These are phyloP conservation scores for Stegodyphus dumicola DNA, from an alignment of 1,140 invertebrate species.

Conservation along the genomic window DNA sequence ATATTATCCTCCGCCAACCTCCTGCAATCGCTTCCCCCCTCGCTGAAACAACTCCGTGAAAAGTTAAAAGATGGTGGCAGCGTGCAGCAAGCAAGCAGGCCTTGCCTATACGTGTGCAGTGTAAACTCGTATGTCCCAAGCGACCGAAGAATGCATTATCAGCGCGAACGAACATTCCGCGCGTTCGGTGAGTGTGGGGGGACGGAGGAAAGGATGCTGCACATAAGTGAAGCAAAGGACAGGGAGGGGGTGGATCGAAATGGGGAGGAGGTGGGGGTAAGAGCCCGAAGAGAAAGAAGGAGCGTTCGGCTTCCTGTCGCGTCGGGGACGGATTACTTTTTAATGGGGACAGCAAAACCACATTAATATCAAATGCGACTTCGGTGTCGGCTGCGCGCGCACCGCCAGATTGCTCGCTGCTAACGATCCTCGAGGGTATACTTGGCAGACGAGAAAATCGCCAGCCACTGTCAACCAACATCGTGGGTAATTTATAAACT, in stretches of 20 bases:
- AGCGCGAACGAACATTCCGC: slow-evolving; percentile 14
- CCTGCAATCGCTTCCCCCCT: not conserved
- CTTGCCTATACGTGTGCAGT: not conserved
- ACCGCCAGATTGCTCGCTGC: slow-evolving; percentile 46
- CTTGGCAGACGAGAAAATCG: slow-evolving; percentile 54
- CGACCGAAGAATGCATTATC: slow-evolving; percentile 54
- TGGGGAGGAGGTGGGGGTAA: not conserved
- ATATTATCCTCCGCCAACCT: slow-evolving; percentile 13
- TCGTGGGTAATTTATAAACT: slow-evolving; percentile 63
- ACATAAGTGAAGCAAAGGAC: not conserved
- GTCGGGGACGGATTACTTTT: slow-evolving; percentile 64
- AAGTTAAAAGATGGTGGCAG: slow-evolving; percentile 45
- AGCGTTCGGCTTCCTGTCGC: slow-evolving; percentile 10
- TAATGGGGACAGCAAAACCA: slow-evolving; percentile 65
- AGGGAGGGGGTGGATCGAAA: not conserved
- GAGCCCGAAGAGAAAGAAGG: slow-evolving; percentile 2
- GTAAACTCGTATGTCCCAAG: slow-evolving; percentile 6
- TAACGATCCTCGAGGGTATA: slow-evolving; percentile 60
- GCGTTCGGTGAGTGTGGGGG: not conserved
- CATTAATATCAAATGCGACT: slow-evolving; percentile 65
- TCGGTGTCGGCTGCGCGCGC: slow-evolving; percentile 61
- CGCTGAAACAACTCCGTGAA: slow-evolving; percentile 34
- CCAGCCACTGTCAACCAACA: slow-evolving; percentile 50
- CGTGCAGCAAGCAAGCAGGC: not conserved
- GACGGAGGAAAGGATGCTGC: not conserved